Evolutionary conservation across 2,888 invertebrate species (phyloP), one percentile per base, ranked within the genome.

Genomic region (Lepidocyrtoides sp.): DNA sequence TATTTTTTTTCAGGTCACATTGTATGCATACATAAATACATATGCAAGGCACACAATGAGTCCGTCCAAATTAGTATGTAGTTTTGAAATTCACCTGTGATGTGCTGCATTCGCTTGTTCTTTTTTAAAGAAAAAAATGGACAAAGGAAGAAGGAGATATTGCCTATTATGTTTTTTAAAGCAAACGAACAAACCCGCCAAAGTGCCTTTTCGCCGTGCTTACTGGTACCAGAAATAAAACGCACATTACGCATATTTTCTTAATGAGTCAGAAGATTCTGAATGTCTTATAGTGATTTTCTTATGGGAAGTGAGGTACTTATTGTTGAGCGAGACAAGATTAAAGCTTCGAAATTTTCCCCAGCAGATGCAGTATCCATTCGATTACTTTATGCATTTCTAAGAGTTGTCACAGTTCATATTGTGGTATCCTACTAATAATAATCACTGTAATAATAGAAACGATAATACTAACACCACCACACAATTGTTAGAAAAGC

Each of bases 191-290:
- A 48, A 48, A 75, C 23, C 48, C 75, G 26, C 54, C 14, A 14
- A 41, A 72, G 23, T 44, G 44, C 44, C 23, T 60, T 51, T 14
- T 26, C 36, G 36, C 36, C 7, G 36, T 7, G 36, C 36, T 36
- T 36, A 4, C 36, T 26, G 2, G 57, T 17, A n/a, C 3, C 2
- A 17, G 36, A 41, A 72, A 3, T n/a, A n/a, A 44, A 48, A 48
- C 75, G 26, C 60, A 57, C 41, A 48, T 66, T 20, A 48, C 44
- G 51, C 84, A 84, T 84, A 69, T 48, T 84, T 84, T 48, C 51
- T 66, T 84, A 84, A 84, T 84, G 84, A 84, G 84, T 84, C 84
- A 84, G 84, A 84, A 44, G 17, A 48, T 17, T 79, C 20, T 72
- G 69, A 36, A 72, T 75, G 26, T 57, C 57, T 57, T 60, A n/a